Evolutionary conservation across 2,113 vertebrate genomes (phyloP).

Genomic region (Anarhynchus alexandrinus): DNA sequence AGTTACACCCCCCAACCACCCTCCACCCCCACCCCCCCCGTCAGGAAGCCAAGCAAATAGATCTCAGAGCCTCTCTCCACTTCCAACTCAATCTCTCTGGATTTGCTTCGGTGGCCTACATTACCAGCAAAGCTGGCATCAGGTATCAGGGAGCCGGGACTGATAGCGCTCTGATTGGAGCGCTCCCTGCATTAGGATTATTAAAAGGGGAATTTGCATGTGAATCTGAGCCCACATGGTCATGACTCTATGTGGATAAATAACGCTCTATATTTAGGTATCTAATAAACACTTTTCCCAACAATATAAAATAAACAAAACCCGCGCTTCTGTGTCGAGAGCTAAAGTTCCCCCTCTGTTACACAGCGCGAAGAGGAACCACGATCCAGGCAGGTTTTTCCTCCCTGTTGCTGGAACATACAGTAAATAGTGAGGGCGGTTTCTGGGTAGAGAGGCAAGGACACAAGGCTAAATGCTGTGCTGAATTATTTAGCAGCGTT

Average conservation of each 20-base stretch:
- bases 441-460: constrained; percentile 62
- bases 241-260: constrained; percentile 32
- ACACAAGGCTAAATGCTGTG: constrained; percentile 64
- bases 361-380: neutral
- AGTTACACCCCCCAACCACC: neutral
- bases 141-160: constrained; percentile 50
- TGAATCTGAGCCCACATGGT: constrained; percentile 55
- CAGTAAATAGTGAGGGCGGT: constrained; percentile 3
- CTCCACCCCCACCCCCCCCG: no score
- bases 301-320: neutral
- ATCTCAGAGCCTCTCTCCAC: constrained; percentile 40
- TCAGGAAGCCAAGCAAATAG: constrained; percentile 49
- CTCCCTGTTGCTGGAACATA: constrained; percentile 14
- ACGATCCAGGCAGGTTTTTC: neutral
- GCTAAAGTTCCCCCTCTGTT: neutral
- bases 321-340: accelerated
- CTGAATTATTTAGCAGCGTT: constrained; percentile 79
- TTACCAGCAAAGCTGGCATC: constrained; percentile 71
- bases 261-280: constrained; percentile 44
- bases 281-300: constrained; percentile 34
- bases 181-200: constrained; percentile 62
- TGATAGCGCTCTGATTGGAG: constrained; percentile 55
- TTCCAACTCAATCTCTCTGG: constrained; percentile 74
- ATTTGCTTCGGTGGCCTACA: constrained; percentile 80
- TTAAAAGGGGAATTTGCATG: constrained; percentile 64